A percentile compares a stretch with the other conserved stretches of the same genome.
Conservation (phyloP, 1,140 invertebrate genomes). For the Leptinotarsa lineolata region DNA sequence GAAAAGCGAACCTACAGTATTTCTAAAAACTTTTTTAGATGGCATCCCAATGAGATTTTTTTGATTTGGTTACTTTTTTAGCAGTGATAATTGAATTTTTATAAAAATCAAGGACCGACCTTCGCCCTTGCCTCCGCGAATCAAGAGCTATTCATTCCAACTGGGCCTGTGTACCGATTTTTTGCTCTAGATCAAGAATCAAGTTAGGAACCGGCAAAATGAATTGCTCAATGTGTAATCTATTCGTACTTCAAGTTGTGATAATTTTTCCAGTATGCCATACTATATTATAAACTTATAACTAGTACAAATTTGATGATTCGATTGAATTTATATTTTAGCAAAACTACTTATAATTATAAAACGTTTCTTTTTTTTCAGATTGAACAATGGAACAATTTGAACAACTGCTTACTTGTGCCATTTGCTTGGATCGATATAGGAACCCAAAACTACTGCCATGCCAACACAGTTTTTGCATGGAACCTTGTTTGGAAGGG, state of each 20-base stretch:
- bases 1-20: too few species aligned
- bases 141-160: too few species aligned
- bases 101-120: too few species aligned
- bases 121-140: too few species aligned
- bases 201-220: too few species aligned
- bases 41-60: too few species aligned
- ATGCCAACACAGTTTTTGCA: conserved; percentile 99
- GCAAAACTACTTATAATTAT: background rate
- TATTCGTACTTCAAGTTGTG: background rate
- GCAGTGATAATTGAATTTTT: too few species aligned
- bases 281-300: background rate
- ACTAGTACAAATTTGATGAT: background rate
- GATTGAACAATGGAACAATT: conserved; percentile 86
- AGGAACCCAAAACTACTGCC: conserved; percentile 95
- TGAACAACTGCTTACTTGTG: conserved; percentile 95
- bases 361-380: conserved; percentile 32
- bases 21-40: too few species aligned
- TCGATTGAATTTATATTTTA: background rate
- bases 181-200: too few species aligned
- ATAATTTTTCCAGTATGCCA: background rate
- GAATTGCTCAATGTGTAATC: background rate
- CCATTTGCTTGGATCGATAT: conserved; percentile 96
- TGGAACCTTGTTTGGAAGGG: conserved; percentile 97
- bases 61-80: too few species aligned
- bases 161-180: too few species aligned